phyloP scores from a whole-genome alignment of 2,888 invertebrate genomes.

The Caenorhabditis sp. region DNA sequence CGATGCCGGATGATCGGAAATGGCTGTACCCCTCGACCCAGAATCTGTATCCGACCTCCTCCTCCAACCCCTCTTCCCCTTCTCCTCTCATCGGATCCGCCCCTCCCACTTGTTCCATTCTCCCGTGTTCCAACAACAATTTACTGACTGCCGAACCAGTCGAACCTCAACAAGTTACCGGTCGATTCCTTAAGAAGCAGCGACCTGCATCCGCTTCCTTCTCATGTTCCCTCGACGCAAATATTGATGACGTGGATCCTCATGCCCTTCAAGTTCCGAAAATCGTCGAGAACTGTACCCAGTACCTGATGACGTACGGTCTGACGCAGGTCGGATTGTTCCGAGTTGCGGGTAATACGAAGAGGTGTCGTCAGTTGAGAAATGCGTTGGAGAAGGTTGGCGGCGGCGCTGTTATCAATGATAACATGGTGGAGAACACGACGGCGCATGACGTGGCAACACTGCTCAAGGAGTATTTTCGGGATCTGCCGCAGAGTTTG shows the following conservation, averaged over 20 bases:
- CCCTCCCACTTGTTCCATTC: conserved; percentile 60
- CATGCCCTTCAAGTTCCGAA: conserved; percentile 83
- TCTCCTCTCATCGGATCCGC: conserved; percentile 66
- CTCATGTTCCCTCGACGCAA: conserved; percentile 65
- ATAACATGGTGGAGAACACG: conserved; percentile 87
- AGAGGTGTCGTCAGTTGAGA: conserved; percentile 91
- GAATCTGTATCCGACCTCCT: conserved; percentile 63
- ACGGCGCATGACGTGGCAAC: conserved; percentile 94
- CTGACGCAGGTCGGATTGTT: conserved; percentile 93
- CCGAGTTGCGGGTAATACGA: conserved; percentile 93
- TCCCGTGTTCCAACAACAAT: conserved; percentile 38
- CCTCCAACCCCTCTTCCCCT: conserved; percentile 61
- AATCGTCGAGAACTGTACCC: conserved; percentile 84
- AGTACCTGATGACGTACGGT: conserved; percentile 84
- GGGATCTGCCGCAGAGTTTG: conserved; percentile 94
- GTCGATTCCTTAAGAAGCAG: conserved; percentile 68
- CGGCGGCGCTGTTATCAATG: conserved; percentile 64
- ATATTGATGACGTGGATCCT: conserved; percentile 67
- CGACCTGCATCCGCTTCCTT: conserved; percentile 67
- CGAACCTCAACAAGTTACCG: conserved; percentile 53
- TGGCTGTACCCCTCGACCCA: conserved; percentile 72
- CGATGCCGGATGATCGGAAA: conserved; percentile 61
- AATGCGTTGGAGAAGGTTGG: conserved; percentile 71
- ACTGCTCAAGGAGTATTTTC: conserved; percentile 93
- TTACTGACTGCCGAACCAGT: conserved; percentile 49